These are phyloP conservation scores for Saturnia pavonia DNA, from an alignment of 2,888 invertebrate species.

Conservation along the genomic window DNA sequence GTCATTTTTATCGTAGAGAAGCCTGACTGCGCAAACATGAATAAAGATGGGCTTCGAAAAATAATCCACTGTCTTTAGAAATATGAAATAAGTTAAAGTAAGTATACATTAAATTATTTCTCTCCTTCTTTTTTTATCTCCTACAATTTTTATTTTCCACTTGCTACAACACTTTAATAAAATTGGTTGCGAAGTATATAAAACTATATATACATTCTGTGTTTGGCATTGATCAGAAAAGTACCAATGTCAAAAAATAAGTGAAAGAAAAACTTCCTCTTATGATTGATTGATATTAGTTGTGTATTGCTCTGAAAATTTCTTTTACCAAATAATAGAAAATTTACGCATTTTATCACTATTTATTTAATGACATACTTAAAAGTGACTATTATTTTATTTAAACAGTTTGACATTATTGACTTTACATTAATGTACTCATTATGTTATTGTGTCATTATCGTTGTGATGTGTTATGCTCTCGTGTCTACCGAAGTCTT, in stretches of 20 bases:
- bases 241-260: not conserved
- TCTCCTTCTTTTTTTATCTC: too few species aligned
- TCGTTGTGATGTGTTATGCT: constrained; percentile 24
- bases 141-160: too few species aligned
- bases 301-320: not conserved
- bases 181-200: too few species aligned
- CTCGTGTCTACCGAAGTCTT: constrained; percentile 47
- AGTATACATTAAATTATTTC: too few species aligned
- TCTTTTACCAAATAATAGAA: not conserved
- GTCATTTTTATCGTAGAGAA: too few species aligned
- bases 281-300: not conserved
- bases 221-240: not conserved
- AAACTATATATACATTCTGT: not conserved
- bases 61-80: not conserved
- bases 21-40: not conserved
- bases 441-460: constrained; percentile 38
- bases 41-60: not conserved
- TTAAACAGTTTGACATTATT: not conserved
- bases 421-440: not conserved
- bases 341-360: not conserved
- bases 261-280: not conserved
- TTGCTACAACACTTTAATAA: too few species aligned
- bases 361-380: not conserved
- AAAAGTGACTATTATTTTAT: not conserved
- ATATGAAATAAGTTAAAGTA: not conserved